Evolutionary conservation across 2,113 vertebrate species (phyloP).

Genomic region (Poecile atricapillus): DNA sequence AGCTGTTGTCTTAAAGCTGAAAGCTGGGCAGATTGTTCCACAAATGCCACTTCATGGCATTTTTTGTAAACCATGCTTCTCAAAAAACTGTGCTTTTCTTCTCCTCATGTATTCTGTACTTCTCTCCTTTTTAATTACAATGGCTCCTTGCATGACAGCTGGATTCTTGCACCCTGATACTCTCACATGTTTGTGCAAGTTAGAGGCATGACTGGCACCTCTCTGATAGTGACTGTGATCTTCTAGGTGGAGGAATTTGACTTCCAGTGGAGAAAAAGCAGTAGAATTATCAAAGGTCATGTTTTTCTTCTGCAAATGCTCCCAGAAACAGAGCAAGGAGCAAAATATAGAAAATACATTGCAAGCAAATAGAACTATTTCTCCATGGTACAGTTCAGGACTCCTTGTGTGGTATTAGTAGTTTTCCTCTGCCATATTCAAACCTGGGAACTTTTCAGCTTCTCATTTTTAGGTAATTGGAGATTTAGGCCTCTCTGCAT

Average conservation of each 20-base stretch:
- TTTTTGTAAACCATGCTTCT: neutral
- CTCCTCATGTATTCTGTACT: neutral
- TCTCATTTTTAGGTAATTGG: constrained; percentile 21
- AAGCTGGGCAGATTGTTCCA: neutral
- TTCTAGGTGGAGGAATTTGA: neutral
- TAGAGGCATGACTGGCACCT: neutral
- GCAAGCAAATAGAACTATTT: neutral
- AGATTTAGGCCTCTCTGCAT: neutral
- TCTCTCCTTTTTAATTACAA: neutral
- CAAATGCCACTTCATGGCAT: neutral
- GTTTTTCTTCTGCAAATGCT: neutral
- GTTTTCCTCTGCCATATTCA: neutral
- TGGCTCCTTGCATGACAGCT: neutral
- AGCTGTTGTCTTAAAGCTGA: neutral
- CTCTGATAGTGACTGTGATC: neutral
- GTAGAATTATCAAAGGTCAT: neutral
- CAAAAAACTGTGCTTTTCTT: neutral
- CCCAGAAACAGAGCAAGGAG: neutral
- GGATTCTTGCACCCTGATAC: neutral
- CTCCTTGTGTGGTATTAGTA: neutral
- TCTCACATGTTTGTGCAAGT: neutral
- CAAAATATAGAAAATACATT: neutral
- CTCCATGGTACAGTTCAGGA: neutral
- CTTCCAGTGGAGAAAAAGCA: neutral
- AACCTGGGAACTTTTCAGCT: constrained; percentile 5